These are phyloP conservation scores for Limosa lapponica DNA, from an alignment of 2,797 vertebrate genomes.

Conservation along the genomic window DNA sequence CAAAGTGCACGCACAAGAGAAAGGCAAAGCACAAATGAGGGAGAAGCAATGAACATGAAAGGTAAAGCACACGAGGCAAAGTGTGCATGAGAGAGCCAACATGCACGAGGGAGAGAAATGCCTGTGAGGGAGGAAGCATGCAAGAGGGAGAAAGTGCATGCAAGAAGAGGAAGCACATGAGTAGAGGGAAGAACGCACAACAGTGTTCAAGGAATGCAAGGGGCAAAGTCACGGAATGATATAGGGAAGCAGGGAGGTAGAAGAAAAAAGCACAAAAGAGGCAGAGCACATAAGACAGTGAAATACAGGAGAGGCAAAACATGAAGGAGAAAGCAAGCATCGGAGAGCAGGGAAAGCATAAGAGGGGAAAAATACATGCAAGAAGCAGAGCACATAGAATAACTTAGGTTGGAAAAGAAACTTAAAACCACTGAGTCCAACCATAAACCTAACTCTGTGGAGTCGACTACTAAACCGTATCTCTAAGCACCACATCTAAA, in stretches of 20 bases:
- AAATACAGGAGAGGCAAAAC: background rate
- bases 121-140: rapidly evolving
- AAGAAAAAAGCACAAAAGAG: background rate
- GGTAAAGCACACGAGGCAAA: background rate
- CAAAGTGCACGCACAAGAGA: rapidly evolving
- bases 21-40: background rate
- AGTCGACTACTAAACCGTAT: background rate
- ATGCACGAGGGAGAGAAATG: background rate
- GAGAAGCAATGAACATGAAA: background rate
- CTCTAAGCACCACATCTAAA: background rate
- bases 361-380: background rate
- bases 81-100: background rate
- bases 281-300: background rate
- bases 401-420: background rate
- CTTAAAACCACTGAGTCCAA: background rate
- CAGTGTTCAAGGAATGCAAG: background rate
- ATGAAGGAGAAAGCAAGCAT: background rate
- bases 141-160: rapidly evolving
- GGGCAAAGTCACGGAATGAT: background rate
- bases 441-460: background rate
- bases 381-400: background rate
- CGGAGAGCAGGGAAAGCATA: rapidly evolving
- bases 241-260: background rate
- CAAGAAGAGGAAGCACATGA: background rate
- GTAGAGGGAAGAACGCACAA: background rate